These are phyloP conservation scores for Acronicta leporina DNA, from an alignment of 2,888 invertebrate genomes.

Conservation along the genomic window DNA sequence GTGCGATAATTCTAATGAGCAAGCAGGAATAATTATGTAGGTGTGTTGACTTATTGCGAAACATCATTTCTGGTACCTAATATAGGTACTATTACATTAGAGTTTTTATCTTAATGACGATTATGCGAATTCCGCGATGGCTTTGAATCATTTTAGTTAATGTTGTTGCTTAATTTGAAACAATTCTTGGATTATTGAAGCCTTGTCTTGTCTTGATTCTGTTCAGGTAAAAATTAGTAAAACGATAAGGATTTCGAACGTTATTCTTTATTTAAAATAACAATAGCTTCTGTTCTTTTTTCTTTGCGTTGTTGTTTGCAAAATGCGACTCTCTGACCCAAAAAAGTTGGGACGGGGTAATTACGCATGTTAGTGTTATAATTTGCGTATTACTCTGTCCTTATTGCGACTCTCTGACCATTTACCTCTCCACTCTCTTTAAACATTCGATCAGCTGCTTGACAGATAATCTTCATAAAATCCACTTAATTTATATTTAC, in stretches of 20 bases:
- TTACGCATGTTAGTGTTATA: conserved; percentile 20
- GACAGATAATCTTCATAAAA: background rate
- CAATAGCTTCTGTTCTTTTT: conserved; percentile 41
- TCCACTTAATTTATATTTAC: background rate
- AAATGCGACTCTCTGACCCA: conserved; percentile 5
- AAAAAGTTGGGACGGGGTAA: background rate
- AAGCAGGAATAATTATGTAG: conserved; percentile 11
- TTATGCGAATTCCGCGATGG: conserved; percentile 2
- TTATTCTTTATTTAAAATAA: conserved; percentile 44
- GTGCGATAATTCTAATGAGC: conserved; percentile 23
- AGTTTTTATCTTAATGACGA: conserved; percentile 1
- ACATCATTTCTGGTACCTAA: conserved; percentile 3
- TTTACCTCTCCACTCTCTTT: too few species aligned
- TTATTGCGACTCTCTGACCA: too few species aligned
- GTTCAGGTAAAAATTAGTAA: conserved; percentile 65
- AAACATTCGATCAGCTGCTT: too few species aligned
- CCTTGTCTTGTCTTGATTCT: conserved; percentile 65
- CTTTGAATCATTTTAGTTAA: conserved; percentile 1
- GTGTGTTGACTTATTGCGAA: conserved; percentile 13
- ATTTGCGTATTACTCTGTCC: too few species aligned
- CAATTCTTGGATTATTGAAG: conserved; percentile 14
- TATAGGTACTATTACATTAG: conserved; percentile 1
- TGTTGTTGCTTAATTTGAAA: conserved; percentile 23
- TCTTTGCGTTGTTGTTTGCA: conserved; percentile 18
- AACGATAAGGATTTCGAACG: conserved; percentile 52